Percentiles rank a stretch among this genome's conserved stretches.
Conservation (phyloP, 2,797 vertebrate genomes). For the Sarcoramphus papa region DNA sequence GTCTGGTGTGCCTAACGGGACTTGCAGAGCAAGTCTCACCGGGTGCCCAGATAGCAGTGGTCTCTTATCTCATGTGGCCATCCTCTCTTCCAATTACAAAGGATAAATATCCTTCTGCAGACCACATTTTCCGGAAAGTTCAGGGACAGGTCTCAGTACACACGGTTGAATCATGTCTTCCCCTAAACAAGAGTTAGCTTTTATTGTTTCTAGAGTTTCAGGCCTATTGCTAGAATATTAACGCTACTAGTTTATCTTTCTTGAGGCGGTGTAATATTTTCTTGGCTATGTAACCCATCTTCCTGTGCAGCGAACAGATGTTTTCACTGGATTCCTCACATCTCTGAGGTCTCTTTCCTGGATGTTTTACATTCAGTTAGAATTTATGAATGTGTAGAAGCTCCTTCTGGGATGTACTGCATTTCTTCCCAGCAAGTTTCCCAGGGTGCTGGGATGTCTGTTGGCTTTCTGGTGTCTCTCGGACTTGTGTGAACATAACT, state of each 20-base stretch:
- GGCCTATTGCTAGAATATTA: neutral
- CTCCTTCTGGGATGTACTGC: slow-evolving; percentile 41
- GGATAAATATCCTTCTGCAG: neutral
- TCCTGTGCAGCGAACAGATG: slow-evolving; percentile 19
- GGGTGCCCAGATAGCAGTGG: neutral
- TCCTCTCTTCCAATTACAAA: neutral
- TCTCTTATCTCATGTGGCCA: neutral
- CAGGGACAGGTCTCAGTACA: neutral
- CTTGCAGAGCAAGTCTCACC: neutral
- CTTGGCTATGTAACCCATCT: slow-evolving; percentile 32
- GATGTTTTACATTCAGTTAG: slow-evolving; percentile 48
- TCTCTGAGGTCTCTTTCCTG: slow-evolving; percentile 57
- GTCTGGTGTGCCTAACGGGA: neutral
- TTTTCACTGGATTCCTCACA: slow-evolving; percentile 49
- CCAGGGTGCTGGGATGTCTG: neutral
- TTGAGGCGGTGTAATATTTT: slow-evolving; percentile 36
- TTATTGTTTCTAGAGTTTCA: neutral
- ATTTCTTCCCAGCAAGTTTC: slow-evolving; percentile 43
- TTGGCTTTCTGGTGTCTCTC: neutral
- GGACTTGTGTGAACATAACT: neutral
- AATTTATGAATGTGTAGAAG: slow-evolving; percentile 54
- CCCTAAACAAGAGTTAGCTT: neutral
- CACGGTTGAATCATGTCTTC: neutral
- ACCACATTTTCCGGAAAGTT: neutral
- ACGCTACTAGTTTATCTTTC: slow-evolving; percentile 32